Base-by-base conservation (phyloP, 2,888 invertebrate species). In the Pristionchus japonicus region DNA sequence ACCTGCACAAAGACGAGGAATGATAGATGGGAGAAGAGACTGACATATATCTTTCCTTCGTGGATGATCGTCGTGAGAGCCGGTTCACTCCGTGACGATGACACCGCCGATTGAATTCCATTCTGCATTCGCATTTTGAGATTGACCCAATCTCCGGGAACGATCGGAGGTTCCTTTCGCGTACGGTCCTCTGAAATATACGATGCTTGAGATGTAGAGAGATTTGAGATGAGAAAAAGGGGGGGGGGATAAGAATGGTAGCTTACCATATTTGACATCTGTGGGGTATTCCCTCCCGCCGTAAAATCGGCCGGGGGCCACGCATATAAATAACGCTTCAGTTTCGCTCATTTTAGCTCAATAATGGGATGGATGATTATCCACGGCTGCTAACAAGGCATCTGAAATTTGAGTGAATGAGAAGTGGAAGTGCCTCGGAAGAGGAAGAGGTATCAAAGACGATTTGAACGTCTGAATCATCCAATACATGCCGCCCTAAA, bases 21-120 rank as follows among this genome's bases (percentile, higher is more conserved):
- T 6, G 9, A 74, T 11, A 40, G 70, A 40, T 40, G 11, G 27
- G 40, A 23, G 20, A 37, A 40, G 20, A 37, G 1, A 77, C 77
- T 43, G 11, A 77, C 77, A 34, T 77, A 77, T n/a, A 77, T 23
- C 27, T 47, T 77, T 40, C 77, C 77, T 27, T 77, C 77, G 43
- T 77, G 77, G n/a, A n/a, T 77, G 17, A 77, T 77, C 77, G 77
- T 77, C 43, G 23, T 77, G 27, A 77, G 77, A n/a, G n/a, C 77
- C 11, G 77, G 77, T 77, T 77, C 77, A 3, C 40, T 77, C 77
- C 37, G 43, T 9, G 77, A 43, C 31, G 77, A 6, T 20, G 43
- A 40, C 4, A 77, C 13, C 17, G 34, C 77, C 4, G 43, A 40
- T 40, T 40, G 77, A 6, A 77, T 40, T 47, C 77, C 77, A 27